Percentiles rank a stretch among this genome's conserved stretches.
phyloP scores from a whole-genome alignment of 2,113 vertebrate genomes.

The Trochalopteron elliotii region DNA sequence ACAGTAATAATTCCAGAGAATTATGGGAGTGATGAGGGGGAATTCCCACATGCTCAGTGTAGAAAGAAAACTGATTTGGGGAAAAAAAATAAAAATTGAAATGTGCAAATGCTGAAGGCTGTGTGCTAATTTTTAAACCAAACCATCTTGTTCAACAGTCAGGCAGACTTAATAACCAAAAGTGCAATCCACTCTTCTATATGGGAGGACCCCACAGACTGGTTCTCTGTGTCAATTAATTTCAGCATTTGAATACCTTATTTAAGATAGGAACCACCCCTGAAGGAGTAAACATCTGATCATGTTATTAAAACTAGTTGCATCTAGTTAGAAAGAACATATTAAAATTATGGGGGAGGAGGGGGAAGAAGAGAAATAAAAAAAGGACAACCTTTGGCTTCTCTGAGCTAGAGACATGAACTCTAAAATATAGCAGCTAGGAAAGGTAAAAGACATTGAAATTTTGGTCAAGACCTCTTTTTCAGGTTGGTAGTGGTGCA shows the following conservation, averaged over 20 bases:
- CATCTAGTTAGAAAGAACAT: background rate
- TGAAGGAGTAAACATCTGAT: background rate
- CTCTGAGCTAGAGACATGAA: background rate
- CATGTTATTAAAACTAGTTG: background rate
- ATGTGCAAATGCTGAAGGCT: background rate
- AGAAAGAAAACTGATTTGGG: background rate
- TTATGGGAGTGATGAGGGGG: background rate
- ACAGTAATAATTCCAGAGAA: background rate
- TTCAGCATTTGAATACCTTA: background rate
- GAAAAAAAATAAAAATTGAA: background rate
- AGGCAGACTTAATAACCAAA: background rate
- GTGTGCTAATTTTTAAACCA: background rate
- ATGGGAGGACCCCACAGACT: background rate
- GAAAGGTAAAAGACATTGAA: background rate
- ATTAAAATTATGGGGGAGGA: background rate
- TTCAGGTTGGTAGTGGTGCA: background rate
- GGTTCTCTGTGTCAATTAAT: background rate
- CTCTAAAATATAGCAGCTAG: background rate
- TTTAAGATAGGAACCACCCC: background rate
- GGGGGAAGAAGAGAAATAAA: background rate
- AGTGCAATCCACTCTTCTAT: background rate
- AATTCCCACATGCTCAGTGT: background rate
- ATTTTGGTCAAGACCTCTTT: background rate
- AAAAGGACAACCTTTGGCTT: background rate
- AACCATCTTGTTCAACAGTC: background rate